Base-by-base conservation (phyloP, 2,888 invertebrate genomes). In the Campoletis raptor region DNA sequence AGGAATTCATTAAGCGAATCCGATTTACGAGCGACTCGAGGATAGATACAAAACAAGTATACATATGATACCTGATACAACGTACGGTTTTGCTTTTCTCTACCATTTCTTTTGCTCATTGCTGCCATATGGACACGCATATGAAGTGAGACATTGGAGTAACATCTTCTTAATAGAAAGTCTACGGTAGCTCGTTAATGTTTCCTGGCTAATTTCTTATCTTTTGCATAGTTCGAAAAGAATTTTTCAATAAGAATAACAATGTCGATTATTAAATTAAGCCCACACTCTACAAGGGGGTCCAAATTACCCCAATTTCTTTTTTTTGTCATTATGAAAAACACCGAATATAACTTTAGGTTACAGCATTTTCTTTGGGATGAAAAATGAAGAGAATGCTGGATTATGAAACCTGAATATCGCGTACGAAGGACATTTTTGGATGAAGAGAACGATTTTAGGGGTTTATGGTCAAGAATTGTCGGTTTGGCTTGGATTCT, bases 1-100 rank as follows among this genome's bases (percentile, higher is more conserved):
- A 78, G 82, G 85, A 85, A 85, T 85, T 85, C 85, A 85, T 85
- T 85, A 77, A 80, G 79, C 76, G 80, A 80, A 77, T 83, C 76
- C 80, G 83, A 86, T 86, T 86, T 86, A 86, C 83, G 85, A 83
- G 80, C 69, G 52, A 78, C 74, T 79, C 37, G 48, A 64, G 79
- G 61, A 86, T 86, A 79, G 57, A 86, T 67, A 86, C 40, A 82
- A 21, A 72, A 61, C 45, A 77, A 67, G 61, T 73, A 83, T 79
- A 74, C 77, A 52, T 67, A 77, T 42, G 61, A 80, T 70, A 76
- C 45, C 84, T 64, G 78, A 79, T 73, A 70, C 64, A 79, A 73
- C 42, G 72, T 54, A 48, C 42, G 61, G 48, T 67, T 21, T 30
- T 77, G 57, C 76, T 81, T 73, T 64, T 40, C 74, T 74, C 48